These are phyloP conservation scores for Drosophila simulans DNA, from an alignment of 1,140 invertebrate species.

Conservation along the genomic window DNA sequence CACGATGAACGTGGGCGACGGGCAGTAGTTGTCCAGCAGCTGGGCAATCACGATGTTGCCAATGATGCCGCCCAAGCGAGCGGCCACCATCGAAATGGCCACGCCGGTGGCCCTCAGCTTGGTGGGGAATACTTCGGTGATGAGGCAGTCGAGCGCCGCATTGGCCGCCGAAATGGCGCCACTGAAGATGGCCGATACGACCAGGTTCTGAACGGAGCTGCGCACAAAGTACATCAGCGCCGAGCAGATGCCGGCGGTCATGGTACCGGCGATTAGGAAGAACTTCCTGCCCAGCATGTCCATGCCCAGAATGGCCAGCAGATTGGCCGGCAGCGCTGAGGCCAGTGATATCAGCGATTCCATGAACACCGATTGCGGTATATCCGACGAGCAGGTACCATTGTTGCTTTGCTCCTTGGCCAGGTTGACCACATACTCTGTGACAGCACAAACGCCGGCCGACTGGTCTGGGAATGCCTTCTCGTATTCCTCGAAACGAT, in stretches of 20 bases:
- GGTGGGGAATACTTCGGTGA: constrained; percentile 95
- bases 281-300: constrained; percentile 94
- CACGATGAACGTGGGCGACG: constrained; percentile 93
- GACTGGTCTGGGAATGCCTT: constrained; percentile 86
- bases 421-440: constrained; percentile 89
- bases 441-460: constrained; percentile 91
- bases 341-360: constrained; percentile 94
- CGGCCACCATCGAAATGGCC: constrained; percentile 94
- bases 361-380: constrained; percentile 91
- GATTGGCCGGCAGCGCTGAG: constrained; percentile 92
- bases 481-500: constrained; percentile 92
- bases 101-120: constrained; percentile 93
- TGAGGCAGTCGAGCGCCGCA: constrained; percentile 94
- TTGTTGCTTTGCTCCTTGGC: constrained; percentile 86
- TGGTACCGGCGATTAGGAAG: constrained; percentile 94
- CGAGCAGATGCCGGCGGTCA: constrained; percentile 93
- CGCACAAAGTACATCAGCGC: constrained; percentile 93
- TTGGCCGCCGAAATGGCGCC: constrained; percentile 95
- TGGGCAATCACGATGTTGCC: constrained; percentile 94
- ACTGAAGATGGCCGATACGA: constrained; percentile 93
- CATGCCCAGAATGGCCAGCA: constrained; percentile 91
- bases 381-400: constrained; percentile 88
- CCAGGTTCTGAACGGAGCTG: constrained; percentile 92
- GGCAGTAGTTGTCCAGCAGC: constrained; percentile 92
- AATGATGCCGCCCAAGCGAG: constrained; percentile 92